Evolutionary conservation across 2,113 vertebrate genomes (phyloP).

Genomic region (Dissostichus mawsoni): DNA sequence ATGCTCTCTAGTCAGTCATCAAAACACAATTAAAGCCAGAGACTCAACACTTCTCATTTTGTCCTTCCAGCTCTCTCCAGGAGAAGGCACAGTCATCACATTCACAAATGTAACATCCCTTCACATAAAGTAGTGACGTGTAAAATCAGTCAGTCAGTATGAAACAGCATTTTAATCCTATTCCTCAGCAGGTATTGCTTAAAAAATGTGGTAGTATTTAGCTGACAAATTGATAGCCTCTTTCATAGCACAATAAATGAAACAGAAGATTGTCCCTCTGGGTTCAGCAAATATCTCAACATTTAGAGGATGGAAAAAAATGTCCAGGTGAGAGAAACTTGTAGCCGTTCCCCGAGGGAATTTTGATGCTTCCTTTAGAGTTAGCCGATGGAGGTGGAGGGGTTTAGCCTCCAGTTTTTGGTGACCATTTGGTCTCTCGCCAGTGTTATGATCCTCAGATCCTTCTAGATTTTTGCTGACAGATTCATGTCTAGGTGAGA

Average conservation of each 20-base stretch:
- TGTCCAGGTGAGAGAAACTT: conserved; percentile 92
- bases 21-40: conserved; percentile 57
- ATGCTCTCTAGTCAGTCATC: conserved; percentile 60
- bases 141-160: conserved; percentile 33
- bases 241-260: conserved; percentile 29
- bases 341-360: conserved; percentile 91
- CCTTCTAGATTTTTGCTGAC: conserved; percentile 21
- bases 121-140: conserved; percentile 25
- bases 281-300: conserved; percentile 75
- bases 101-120: conserved; percentile 44
- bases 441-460: conserved; percentile 46
- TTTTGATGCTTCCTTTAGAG: conserved; percentile 80
- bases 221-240: conserved; percentile 27
- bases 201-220: conserved; percentile 28
- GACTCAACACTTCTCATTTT: conserved; percentile 36
- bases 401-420: conserved; percentile 79
- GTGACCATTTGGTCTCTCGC: conserved; percentile 86
- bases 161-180: conserved; percentile 13
- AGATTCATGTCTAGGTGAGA: conserved; percentile 86
- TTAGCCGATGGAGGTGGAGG: conserved; percentile 64
- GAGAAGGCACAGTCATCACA: conserved; percentile 70
- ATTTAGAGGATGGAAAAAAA: conserved; percentile 97
- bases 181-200: conserved; percentile 50
- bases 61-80: conserved; percentile 59
- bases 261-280: not conserved